phyloP scores from a whole-genome alignment of 2,888 invertebrate genomes.

The Dicycla oo region DNA sequence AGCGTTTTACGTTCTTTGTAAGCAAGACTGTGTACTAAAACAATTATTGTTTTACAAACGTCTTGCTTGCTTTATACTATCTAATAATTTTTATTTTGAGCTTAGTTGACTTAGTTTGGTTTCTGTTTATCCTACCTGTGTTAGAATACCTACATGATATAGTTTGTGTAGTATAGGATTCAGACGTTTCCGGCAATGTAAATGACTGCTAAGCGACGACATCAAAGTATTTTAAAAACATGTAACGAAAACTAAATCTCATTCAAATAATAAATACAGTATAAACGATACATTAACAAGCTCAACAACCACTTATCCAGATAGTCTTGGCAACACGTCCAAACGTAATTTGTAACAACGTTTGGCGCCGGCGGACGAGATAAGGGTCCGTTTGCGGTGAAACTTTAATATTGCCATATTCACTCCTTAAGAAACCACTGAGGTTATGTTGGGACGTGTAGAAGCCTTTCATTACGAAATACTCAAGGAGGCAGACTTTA shows the following conservation, averaged over 20 bases:
- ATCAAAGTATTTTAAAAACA: background rate
- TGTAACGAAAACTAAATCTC: background rate
- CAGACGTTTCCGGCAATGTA: background rate
- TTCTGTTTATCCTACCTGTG: too few species aligned
- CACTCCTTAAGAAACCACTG: conserved; percentile 65
- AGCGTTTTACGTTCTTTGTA: conserved; percentile 47
- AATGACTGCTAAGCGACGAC: background rate
- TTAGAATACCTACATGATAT: background rate
- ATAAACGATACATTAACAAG: conserved; percentile 45
- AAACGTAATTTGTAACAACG: conserved; percentile 68
- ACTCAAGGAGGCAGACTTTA: conserved; percentile 37
- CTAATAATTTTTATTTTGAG: background rate
- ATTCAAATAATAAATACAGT: conserved; percentile 34
- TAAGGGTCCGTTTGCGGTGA: conserved; percentile 69
- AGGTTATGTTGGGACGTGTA: conserved; percentile 54
- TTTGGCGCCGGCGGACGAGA: conserved; percentile 67
- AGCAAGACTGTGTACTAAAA: conserved; percentile 37
- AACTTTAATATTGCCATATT: conserved; percentile 73
- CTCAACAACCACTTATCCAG: conserved; percentile 56
- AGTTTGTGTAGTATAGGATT: background rate
- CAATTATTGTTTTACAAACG: conserved; percentile 49
- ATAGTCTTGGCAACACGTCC: conserved; percentile 63
- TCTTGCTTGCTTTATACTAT: conserved; percentile 15
- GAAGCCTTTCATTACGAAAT: conserved; percentile 55
- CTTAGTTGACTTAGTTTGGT: too few species aligned